Evolutionary conservation across 2,888 invertebrate species (phyloP).

Genomic region (Byasa hedistus): DNA sequence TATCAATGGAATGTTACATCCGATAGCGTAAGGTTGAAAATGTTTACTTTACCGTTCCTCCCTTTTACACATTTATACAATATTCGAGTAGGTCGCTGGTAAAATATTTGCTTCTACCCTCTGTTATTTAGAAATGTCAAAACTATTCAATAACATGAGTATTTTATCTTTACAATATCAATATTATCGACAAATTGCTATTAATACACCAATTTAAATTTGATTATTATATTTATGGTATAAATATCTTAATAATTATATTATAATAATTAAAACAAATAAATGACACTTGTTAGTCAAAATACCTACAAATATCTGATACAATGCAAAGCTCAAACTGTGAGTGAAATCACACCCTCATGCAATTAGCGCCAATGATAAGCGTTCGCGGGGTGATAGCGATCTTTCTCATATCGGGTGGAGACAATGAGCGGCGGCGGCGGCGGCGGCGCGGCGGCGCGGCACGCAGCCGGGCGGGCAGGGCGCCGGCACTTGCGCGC

Average conservation of each 20-base stretch:
- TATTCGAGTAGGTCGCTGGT: neutral
- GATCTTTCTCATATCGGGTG: constrained; percentile 36
- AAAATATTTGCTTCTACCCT: constrained; percentile 10
- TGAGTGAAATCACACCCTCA: constrained; percentile 23
- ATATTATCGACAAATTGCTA: neutral
- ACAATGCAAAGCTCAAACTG: constrained; percentile 5
- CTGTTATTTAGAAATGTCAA: neutral
- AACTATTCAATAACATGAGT: neutral
- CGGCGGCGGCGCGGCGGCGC: constrained; percentile 35
- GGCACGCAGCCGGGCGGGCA: constrained; percentile 39
- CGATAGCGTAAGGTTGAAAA: constrained; percentile 70
- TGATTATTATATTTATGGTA: neutral
- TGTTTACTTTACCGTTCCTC: constrained; percentile 40
- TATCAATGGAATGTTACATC: constrained; percentile 67
- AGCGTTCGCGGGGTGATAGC: constrained; percentile 35
- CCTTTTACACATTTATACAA: constrained; percentile 5
- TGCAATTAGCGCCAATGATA: constrained; percentile 31
- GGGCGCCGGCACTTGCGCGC: constrained; percentile 33
- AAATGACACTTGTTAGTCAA: neutral
- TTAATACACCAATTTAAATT: neutral
- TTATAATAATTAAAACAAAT: neutral
- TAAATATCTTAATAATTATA: neutral
- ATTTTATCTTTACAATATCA: neutral
- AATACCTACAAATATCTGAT: constrained; percentile 5
- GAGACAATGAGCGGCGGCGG: constrained; percentile 45